Percentiles rank a stretch among this genome's conserved stretches.
phyloP scores from a whole-genome alignment of 92 coral and sea anemone genomes.

The Umimayanthus chanpuru region DNA sequence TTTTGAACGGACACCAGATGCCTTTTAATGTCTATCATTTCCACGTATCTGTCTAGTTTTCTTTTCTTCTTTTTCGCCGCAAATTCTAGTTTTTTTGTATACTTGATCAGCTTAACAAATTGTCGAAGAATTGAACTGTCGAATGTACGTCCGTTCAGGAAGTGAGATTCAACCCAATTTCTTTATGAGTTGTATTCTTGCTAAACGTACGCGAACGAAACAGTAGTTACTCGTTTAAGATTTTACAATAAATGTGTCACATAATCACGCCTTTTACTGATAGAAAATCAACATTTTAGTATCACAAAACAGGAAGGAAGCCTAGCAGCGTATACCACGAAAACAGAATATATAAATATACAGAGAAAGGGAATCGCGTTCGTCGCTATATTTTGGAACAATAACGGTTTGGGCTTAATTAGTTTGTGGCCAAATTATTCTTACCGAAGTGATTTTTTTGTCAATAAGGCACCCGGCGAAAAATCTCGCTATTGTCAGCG shows the following conservation, averaged over 20 bases:
- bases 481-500: not conserved
- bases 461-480: not conserved
- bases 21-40: not conserved
- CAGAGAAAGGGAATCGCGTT: not conserved
- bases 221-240: not conserved
- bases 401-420: not conserved
- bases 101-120: not conserved
- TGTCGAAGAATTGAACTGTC: not conserved
- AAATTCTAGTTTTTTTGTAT: not conserved
- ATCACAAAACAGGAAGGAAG: slow-evolving; percentile 5
- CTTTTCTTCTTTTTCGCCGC: not conserved
- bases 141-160: not conserved
- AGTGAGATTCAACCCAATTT: not conserved
- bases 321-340: not conserved
- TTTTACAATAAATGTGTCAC: not conserved
- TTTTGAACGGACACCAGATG: slow-evolving; percentile 16
- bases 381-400: not conserved
- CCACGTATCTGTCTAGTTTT: not conserved
- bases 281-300: slow-evolving; percentile 2
- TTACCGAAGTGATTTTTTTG: not conserved
- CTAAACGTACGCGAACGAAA: not conserved
- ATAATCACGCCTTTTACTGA: not conserved
- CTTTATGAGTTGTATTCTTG: not conserved
- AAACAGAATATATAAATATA: not conserved
- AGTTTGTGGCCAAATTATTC: slow-evolving; percentile 6